Percentiles rank a stretch among this genome's conserved stretches.
Conservation (phyloP, 2,797 vertebrate species). For the Alcedo quadribrachys region DNA sequence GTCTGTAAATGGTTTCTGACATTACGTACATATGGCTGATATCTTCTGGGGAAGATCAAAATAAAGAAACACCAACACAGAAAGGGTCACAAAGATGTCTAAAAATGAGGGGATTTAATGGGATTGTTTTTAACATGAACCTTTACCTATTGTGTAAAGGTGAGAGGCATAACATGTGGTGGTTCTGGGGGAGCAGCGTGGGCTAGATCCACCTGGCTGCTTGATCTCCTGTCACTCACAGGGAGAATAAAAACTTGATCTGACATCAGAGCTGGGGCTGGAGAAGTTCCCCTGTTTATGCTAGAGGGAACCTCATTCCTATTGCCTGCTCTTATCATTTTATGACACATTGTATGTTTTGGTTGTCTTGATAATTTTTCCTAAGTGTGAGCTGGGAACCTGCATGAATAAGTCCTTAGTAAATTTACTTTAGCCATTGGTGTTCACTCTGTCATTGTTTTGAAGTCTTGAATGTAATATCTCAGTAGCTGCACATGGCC, state of each 20-base stretch:
- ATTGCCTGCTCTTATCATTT: not conserved
- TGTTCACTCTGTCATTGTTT: not conserved
- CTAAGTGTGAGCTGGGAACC: not conserved
- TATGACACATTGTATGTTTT: not conserved
- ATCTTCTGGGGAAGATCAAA: not conserved
- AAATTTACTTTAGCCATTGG: not conserved
- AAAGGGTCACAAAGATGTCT: not conserved
- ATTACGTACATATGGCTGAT: not conserved
- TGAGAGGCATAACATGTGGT: accelerated
- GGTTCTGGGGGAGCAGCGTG: not conserved
- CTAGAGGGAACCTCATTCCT: not conserved
- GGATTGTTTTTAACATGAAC: not conserved
- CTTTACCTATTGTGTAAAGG: not conserved
- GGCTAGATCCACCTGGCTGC: not conserved
- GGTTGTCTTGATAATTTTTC: not conserved
- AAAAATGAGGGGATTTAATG: not conserved
- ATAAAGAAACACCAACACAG: not conserved
- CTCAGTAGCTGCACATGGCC: not conserved
- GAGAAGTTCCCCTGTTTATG: not conserved
- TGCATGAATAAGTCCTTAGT: not conserved
- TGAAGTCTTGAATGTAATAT: not conserved
- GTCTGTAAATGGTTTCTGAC: not conserved
- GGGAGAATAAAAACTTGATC: not conserved
- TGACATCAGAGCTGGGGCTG: not conserved
- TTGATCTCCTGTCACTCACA: not conserved